Conservation (phyloP, 1,140 invertebrate genomes). For the Leptopilina boulardi region DNA sequence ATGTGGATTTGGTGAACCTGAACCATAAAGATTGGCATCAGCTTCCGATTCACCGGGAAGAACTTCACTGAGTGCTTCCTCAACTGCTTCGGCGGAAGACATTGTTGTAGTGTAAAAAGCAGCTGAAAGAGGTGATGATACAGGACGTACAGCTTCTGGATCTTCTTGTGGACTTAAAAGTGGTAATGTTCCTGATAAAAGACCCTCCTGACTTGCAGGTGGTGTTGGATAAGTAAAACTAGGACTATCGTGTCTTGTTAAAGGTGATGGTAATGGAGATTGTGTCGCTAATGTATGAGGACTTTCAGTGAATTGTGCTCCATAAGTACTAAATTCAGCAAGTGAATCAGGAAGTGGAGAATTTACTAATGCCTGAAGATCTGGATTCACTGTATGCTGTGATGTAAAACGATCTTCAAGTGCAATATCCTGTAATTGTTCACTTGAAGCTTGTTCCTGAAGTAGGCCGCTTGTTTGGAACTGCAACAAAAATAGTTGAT, state of each 20-base stretch:
- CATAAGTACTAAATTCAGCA: slow-evolving; percentile 87
- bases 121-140: slow-evolving; percentile 84
- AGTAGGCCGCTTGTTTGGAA: slow-evolving; percentile 78
- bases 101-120: slow-evolving; percentile 91
- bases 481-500: slow-evolving; percentile 73
- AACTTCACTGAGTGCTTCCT: slow-evolving; percentile 88
- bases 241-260: slow-evolving; percentile 79
- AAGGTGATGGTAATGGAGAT: slow-evolving; percentile 82
- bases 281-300: slow-evolving; percentile 76
- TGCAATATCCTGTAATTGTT: slow-evolving; percentile 82
- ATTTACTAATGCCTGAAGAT: slow-evolving; percentile 84
- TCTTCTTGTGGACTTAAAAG: slow-evolving; percentile 76
- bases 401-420: slow-evolving; percentile 80
- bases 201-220: slow-evolving; percentile 88
- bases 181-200: slow-evolving; percentile 74
- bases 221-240: slow-evolving; percentile 89
- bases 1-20: slow-evolving; percentile 77
- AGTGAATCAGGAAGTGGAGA: slow-evolving; percentile 86
- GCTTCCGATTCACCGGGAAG: slow-evolving; percentile 84
- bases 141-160: slow-evolving; percentile 78
- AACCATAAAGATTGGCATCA: slow-evolving; percentile 79
- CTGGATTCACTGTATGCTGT: slow-evolving; percentile 82
- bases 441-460: slow-evolving; percentile 78
- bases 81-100: slow-evolving; percentile 89
- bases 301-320: slow-evolving; percentile 75